These are phyloP conservation scores for Pogonomyrmex barbatus DNA, from an alignment of 1,140 invertebrate species.

Conservation along the genomic window DNA sequence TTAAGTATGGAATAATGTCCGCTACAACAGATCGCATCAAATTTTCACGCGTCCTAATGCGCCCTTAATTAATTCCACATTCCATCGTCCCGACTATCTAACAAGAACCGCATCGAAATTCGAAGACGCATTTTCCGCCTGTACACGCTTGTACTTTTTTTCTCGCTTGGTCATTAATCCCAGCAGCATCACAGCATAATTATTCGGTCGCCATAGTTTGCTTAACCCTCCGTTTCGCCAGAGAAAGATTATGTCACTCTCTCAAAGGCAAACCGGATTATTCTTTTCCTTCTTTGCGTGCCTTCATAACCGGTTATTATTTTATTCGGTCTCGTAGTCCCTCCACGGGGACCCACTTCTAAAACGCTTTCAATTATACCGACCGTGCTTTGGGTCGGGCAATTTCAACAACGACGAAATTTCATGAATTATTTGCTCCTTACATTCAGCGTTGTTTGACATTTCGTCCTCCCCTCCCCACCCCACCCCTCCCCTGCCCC, in stretches of 20 bases:
- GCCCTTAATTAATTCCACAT: slow-evolving; percentile 41
- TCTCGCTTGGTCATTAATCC: background rate
- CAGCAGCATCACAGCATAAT: slow-evolving; percentile 43
- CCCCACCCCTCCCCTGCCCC: background rate
- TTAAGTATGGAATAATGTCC: slow-evolving; percentile 30
- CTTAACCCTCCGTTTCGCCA: slow-evolving; percentile 60
- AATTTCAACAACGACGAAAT: slow-evolving; percentile 55
- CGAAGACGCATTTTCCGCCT: background rate
- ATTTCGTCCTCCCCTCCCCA: background rate
- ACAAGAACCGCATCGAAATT: background rate
- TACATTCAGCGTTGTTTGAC: slow-evolving; percentile 25
- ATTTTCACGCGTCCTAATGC: slow-evolving; percentile 41
- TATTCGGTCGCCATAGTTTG: slow-evolving; percentile 61
- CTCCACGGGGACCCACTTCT: slow-evolving; percentile 38
- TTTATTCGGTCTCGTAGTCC: slow-evolving; percentile 46
- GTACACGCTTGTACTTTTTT: background rate
- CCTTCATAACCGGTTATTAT: slow-evolving; percentile 51
- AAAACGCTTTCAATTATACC: slow-evolving; percentile 66
- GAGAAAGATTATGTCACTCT: slow-evolving; percentile 46
- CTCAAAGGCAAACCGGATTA: slow-evolving; percentile 69
- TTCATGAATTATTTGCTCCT: slow-evolving; percentile 51
- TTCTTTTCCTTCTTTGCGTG: slow-evolving; percentile 8
- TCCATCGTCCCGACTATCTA: slow-evolving; percentile 4
- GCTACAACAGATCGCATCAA: slow-evolving; percentile 3
- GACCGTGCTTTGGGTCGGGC: slow-evolving; percentile 33